Percentiles rank a stretch among this genome's conserved stretches.
Conservation (phyloP, 2,797 vertebrate genomes). For the Psittacula derbiana region DNA sequence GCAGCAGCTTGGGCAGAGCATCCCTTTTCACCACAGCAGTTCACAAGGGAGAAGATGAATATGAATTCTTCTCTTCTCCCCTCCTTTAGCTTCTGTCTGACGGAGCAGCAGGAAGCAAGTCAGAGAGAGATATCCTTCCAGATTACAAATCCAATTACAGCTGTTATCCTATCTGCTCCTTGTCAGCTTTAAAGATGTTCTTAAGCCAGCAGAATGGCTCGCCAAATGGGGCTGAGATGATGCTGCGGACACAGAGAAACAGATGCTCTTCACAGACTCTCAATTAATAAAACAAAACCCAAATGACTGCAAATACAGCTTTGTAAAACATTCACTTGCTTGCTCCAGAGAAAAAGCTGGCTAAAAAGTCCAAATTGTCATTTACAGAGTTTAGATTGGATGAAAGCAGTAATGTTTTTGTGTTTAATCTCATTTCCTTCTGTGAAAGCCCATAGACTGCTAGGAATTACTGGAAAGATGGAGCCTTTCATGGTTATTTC, state of each 20-base stretch:
- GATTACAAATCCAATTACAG: not conserved
- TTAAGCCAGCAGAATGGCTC: not conserved
- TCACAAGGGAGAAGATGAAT: not conserved
- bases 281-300: constrained; percentile 8
- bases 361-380: not conserved
- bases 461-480: not conserved
- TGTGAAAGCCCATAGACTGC: not conserved
- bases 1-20: not conserved
- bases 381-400: not conserved
- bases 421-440: not conserved
- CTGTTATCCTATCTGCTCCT: not conserved
- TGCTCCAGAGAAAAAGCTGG: not conserved
- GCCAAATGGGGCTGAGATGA: not conserved
- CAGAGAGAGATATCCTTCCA: not conserved
- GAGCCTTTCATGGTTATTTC: not conserved
- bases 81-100: not conserved
- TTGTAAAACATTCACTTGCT: not conserved
- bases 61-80: not conserved
- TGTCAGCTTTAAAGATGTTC: not conserved
- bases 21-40: not conserved
- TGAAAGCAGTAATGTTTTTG: not conserved
- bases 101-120: not conserved
- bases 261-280: constrained; percentile 9
- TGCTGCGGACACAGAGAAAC: not conserved
- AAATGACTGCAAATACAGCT: not conserved